Evolutionary conservation across 2,797 vertebrate species (phyloP), one percentile per base, ranked within the genome.

Genomic region (Sardinella longiceps): DNA sequence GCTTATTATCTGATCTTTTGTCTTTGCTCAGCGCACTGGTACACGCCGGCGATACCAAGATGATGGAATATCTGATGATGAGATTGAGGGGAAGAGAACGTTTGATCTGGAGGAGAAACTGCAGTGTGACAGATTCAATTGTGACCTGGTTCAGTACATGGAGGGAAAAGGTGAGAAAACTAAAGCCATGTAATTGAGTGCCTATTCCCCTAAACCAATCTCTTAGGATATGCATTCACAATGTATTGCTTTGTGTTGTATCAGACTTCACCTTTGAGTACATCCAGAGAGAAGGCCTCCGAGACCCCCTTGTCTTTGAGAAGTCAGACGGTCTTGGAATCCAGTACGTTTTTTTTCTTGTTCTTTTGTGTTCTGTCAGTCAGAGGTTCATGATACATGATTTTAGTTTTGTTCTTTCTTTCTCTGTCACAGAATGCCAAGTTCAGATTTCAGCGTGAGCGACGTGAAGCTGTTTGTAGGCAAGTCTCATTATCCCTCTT

Each of bases 31-130:
- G 97, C 97, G 98, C 86, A 96, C 97, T 63, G 97, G 97, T 7
- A 98, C 98, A 83, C 93, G 97, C 12, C 96, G 98, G 1, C 97
- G 97, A 63, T 99, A 99, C 30, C 97, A 99, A 87, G 98, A 99
- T 0, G 98, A 99, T 56, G 98, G 98, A 46, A 99, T 99, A 90
- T 99, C 98, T 0, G 98, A 99, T 18, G 98, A 99, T 85, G 98
- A 99, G 93, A 99, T 99, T 25, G 98, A 99, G 90, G 98, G 98
- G 25, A 99, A 99, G 90, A 95, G 98, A 83, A 98, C 94, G 0
- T 99, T 99, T 89, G 97, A 99, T 91, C 93, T 99, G 43, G 96
- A 99, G 58, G 98, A 99, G 85, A 99, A 99, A 90, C 95, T 99
- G 86, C 91, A 94, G 25, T 96, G 96, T 86, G 90, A 92, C 87